Conservation (phyloP, 35 echinoderm and acorn worm genomes). For the Patiria miniata region DNA sequence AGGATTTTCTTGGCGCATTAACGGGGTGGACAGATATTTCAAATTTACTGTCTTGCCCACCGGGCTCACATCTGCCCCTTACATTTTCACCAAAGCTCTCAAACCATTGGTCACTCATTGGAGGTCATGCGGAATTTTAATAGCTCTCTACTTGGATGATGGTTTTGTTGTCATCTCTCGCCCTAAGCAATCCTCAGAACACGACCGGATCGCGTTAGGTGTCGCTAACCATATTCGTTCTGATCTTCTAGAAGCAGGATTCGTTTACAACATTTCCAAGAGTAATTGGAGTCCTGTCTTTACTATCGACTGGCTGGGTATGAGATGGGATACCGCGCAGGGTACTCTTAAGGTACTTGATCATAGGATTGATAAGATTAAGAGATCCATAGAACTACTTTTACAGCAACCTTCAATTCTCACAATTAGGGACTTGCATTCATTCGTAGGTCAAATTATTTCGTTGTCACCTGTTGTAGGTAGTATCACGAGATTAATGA, state of each 20-base stretch:
- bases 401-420: not conserved
- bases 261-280: not conserved
- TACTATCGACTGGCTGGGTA: conserved; percentile 25
- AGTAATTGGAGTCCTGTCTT: not conserved
- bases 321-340: not conserved
- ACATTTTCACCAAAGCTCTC: too few species aligned
- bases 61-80: not conserved
- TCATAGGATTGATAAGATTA: not conserved
- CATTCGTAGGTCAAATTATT: conserved; percentile 8
- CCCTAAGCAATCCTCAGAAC: not conserved
- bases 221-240: not conserved
- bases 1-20: not conserved
- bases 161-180: not conserved
- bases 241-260: not conserved
- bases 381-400: not conserved
- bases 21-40: too few species aligned
- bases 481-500: not conserved
- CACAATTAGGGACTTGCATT: not conserved
- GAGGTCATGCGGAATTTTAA: too few species aligned
- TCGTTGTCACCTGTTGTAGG: conserved; percentile 4
- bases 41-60: not conserved
- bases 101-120: too few species aligned
- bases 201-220: too few species aligned
- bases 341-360: not conserved
- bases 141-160: too few species aligned